A percentile compares a stretch with the other conserved stretches of the same genome.
phyloP scores from a whole-genome alignment of 2,888 invertebrate genomes.

The Odontothrips loti region DNA sequence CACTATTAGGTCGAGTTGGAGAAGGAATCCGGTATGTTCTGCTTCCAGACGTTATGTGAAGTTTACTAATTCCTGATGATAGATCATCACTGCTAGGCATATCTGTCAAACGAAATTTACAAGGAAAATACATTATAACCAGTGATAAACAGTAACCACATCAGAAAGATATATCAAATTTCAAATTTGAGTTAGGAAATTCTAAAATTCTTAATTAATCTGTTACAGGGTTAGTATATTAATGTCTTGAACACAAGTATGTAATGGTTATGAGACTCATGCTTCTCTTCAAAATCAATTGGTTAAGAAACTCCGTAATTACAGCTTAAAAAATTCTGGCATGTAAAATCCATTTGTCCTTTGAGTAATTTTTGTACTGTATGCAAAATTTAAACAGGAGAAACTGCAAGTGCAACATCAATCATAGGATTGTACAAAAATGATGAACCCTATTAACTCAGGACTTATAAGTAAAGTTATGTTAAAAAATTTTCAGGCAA shows the following conservation, averaged over 20 bases:
- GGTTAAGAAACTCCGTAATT: too few relatives aligned
- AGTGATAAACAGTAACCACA: not conserved
- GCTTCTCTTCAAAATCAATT: too few relatives aligned
- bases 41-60: conserved; percentile 83
- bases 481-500: not conserved
- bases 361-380: too few relatives aligned
- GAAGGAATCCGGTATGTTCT: conserved; percentile 86
- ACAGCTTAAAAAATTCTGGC: too few relatives aligned
- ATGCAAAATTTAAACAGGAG: too few relatives aligned
- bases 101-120: not conserved
- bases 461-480: not conserved
- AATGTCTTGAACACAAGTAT: too few relatives aligned
- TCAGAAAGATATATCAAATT: too few relatives aligned
- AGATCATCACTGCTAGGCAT: conserved; percentile 52
- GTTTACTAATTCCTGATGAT: conserved; percentile 64
- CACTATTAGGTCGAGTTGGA: conserved; percentile 65
- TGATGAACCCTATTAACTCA: not conserved
- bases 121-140: not conserved
- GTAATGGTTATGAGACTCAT: too few relatives aligned
- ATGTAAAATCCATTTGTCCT: too few relatives aligned
- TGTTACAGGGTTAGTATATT: too few relatives aligned
- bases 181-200: not conserved
- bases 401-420: too few relatives aligned
- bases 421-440: not conserved
- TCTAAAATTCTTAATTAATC: too few relatives aligned